phyloP scores from a whole-genome alignment of 2,113 vertebrate genomes.

The Indicator indicator region DNA sequence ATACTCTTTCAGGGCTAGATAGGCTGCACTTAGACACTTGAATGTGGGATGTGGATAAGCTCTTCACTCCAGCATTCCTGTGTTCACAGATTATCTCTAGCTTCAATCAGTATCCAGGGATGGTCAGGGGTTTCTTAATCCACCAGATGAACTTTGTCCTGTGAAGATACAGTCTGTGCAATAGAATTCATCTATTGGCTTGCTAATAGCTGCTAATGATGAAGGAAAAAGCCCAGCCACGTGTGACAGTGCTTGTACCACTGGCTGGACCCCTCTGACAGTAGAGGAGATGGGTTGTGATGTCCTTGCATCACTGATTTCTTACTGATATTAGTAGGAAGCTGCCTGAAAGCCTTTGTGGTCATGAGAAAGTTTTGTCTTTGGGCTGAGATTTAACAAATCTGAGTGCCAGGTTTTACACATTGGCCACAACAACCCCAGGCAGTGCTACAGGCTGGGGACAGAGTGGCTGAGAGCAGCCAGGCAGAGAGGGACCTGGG shows the following conservation, averaged over 20 bases:
- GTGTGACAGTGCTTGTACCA: not conserved
- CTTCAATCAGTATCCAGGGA: not conserved
- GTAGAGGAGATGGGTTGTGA: accelerated
- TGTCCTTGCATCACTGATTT: not conserved
- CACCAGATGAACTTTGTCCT: not conserved
- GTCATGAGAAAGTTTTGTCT: not conserved
- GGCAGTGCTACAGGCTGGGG: too few relatives aligned
- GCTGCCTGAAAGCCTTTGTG: not conserved
- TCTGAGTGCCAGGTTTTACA: too few relatives aligned
- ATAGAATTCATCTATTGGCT: not conserved
- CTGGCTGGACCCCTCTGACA: accelerated
- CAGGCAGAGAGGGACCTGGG: too few relatives aligned
- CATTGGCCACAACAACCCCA: too few relatives aligned
- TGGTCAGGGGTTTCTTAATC: constrained; percentile 6
- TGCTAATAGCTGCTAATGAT: not conserved
- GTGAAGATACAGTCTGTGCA: not conserved
- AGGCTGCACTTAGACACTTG: constrained; percentile 33
- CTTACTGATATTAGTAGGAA: not conserved
- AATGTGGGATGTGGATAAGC: not conserved
- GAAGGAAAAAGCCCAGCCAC: not conserved
- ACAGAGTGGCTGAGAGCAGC: too few relatives aligned
- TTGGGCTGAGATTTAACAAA: too few relatives aligned
- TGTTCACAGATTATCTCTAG: constrained; percentile 14
- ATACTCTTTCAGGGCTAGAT: constrained; percentile 40
- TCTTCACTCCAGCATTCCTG: constrained; percentile 5